Conservation (phyloP, 2,888 invertebrate genomes). For the Abrostola triplasia region DNA sequence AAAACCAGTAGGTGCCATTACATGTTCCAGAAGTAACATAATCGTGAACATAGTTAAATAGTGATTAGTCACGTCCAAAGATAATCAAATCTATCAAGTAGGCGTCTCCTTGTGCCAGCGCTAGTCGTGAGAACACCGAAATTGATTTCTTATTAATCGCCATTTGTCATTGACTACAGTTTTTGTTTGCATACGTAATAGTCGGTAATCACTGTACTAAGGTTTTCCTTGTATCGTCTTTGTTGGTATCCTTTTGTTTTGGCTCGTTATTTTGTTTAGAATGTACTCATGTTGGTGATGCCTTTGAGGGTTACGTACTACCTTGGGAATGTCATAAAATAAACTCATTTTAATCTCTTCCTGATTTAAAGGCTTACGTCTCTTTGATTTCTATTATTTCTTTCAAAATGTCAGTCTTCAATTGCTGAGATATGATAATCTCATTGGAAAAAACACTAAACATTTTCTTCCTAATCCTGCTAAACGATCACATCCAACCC, state of each 20-base stretch:
- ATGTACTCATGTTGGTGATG: too few species aligned
- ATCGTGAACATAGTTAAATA: constrained; percentile 50
- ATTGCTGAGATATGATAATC: too few species aligned
- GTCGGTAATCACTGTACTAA: constrained; percentile 19
- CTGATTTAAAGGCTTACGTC: too few species aligned
- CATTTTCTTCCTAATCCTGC: too few species aligned
- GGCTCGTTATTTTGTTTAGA: background rate
- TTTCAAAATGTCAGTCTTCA: too few species aligned
- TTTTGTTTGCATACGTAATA: constrained; percentile 45
- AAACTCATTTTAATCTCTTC: too few species aligned
- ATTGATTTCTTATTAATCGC: constrained; percentile 67
- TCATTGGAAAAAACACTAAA: too few species aligned
- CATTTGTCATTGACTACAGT: constrained; percentile 51
- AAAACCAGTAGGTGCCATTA: constrained; percentile 32
- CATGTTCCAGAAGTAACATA: constrained; percentile 29
- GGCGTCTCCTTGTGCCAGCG: constrained; percentile 58
- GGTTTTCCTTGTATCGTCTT: constrained; percentile 23
- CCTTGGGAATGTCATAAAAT: too few species aligned
- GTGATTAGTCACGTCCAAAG: constrained; percentile 47
- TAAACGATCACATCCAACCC: too few species aligned
- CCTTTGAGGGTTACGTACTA: too few species aligned
- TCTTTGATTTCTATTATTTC: too few species aligned
- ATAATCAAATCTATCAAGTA: constrained; percentile 46
- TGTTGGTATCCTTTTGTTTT: constrained; percentile 12
- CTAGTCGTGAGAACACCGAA: constrained; percentile 63